Conservation (phyloP, 2,797 vertebrate species). For the Cossypha caffra region DNA sequence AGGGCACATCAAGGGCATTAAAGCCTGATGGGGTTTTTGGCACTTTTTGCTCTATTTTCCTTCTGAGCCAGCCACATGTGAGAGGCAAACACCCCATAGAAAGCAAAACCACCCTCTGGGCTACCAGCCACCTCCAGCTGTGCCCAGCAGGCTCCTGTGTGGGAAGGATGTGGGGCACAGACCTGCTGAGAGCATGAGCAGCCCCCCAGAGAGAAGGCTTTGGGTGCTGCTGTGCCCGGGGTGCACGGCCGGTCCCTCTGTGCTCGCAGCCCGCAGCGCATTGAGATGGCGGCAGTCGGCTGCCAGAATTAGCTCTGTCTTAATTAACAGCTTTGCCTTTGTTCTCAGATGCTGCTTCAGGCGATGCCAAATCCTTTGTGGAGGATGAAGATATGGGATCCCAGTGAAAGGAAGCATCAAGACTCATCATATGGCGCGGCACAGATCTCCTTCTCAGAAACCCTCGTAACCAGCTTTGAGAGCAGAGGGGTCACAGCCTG, state of each 20-base stretch:
- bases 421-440: accelerated
- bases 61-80: neutral
- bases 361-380: conserved; percentile 46
- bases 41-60: accelerated
- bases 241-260: neutral
- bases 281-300: neutral
- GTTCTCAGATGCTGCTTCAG: conserved; percentile 52
- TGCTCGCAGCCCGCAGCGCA: neutral
- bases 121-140: neutral
- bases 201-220: neutral
- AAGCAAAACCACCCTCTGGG: neutral
- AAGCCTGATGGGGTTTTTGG: accelerated
- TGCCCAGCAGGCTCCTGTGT: neutral
- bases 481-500: neutral
- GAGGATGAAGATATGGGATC: conserved; percentile 36
- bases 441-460: neutral
- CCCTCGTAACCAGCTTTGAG: neutral
- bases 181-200: neutral
- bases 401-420: conserved; percentile 12
- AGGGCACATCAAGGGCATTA: neutral
- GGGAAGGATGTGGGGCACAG: neutral
- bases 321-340: conserved; percentile 66
- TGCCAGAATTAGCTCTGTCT: conserved; percentile 63
- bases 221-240: accelerated
- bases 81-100: neutral